A percentile compares a stretch with the other conserved stretches of the same genome.
These are phyloP conservation scores for Apantesis nais DNA, from an alignment of 2,888 invertebrate species.

Conservation along the genomic window DNA sequence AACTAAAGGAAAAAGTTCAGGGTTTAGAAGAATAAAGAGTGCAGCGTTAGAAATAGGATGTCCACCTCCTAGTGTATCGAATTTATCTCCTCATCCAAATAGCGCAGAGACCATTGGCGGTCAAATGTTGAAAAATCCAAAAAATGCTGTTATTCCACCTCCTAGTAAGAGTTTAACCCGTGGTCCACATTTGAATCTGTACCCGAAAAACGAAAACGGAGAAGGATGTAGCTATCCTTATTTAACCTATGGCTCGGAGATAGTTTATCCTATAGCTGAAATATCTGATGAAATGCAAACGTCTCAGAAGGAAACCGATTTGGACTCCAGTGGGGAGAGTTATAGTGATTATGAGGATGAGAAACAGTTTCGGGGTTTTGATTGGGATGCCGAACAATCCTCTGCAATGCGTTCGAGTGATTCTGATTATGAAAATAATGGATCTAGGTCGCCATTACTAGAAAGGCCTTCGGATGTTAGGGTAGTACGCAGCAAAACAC, in stretches of 20 bases:
- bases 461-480: conserved; percentile 80
- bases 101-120: conserved; percentile 92
- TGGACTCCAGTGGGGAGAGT: conserved; percentile 86
- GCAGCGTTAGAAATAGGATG: conserved; percentile 90
- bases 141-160: conserved; percentile 87
- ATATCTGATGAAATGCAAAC: conserved; percentile 92
- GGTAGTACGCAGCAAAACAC: conserved; percentile 73
- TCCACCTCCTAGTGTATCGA: conserved; percentile 88
- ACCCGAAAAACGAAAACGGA: conserved; percentile 87
- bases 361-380: conserved; percentile 82
- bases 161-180: conserved; percentile 89
- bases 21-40: conserved; percentile 89
- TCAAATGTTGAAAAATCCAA: conserved; percentile 88
- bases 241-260: conserved; percentile 89
- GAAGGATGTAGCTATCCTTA: conserved; percentile 91
- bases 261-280: conserved; percentile 93
- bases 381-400: conserved; percentile 81
- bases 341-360: conserved; percentile 88
- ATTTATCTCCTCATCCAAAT: conserved; percentile 92
- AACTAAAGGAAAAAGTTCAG: conserved; percentile 85
- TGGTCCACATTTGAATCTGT: conserved; percentile 89
- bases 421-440: conserved; percentile 89
- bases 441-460: conserved; percentile 89
- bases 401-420: conserved; percentile 84
- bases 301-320: conserved; percentile 87